Evolutionary conservation across 2,797 vertebrate species (phyloP), one percentile per base, ranked within the genome.

Genomic region (Xenops minutus): DNA sequence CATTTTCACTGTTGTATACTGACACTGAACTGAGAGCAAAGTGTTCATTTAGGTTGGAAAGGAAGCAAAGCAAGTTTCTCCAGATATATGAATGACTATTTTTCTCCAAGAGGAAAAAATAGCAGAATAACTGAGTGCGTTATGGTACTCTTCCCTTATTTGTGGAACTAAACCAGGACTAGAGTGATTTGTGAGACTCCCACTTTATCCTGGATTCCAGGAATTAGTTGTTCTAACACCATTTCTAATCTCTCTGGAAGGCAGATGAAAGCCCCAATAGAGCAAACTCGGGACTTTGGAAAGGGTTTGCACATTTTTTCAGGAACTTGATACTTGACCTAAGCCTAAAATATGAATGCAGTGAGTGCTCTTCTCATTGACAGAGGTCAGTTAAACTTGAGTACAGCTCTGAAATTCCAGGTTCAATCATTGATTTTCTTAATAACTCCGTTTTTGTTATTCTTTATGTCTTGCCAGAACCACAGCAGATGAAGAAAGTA

Each of bases 381-480:
- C 34, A 89, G 12, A 63, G 29, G 23, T 75, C 85, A 85, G 44
- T 87, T 79, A 92, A 69, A 81, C 23, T 44, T 44, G 46, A 89
- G 51, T 54, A 76, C 5, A 68, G 59, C 71, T 74, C 72, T 44
- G 52, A 73, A 81, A 78, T 87, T 58, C 85, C 48, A 75, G 29
- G 21, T 91, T 88, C 88, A 75, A 20, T 20, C 43, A 81, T 4
- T 49, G 39, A 52, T 22, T 67, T 91, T 86, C 74, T 85, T 85
- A 67, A 68, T 85, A 90, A 88, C 56, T 69, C 75, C 4, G 0
- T 3, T 78, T 88, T 78, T 93, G 77, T 89, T 95, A 86, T 89
- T 87, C 63, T 92, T 95, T 75, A 27, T 62, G 30, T 90, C 64
- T 88, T 92, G 77, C 91, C 92, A 93, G 95, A 94, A 86, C 85